Evolutionary conservation across 2,888 invertebrate species (phyloP).

Genomic region (Abrostola tripartita): DNA sequence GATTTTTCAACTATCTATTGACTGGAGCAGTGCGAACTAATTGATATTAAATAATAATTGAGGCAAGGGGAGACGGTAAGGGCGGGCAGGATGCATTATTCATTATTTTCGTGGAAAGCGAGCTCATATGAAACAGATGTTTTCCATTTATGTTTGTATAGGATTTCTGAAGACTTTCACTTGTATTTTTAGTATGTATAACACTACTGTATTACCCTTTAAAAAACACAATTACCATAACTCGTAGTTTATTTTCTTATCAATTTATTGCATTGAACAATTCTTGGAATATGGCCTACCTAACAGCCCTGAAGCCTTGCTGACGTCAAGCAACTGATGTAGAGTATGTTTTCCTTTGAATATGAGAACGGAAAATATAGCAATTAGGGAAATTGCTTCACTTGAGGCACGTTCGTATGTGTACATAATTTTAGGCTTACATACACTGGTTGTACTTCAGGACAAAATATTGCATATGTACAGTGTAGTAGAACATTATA

Average conservation of each 20-base stretch:
- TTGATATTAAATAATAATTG: slow-evolving; percentile 78
- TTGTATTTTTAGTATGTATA: slow-evolving; percentile 19
- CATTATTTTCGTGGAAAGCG: slow-evolving; percentile 56
- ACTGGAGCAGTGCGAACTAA: slow-evolving; percentile 62
- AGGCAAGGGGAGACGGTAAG: slow-evolving; percentile 61
- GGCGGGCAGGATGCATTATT: slow-evolving; percentile 60
- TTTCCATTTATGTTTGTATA: slow-evolving; percentile 48
- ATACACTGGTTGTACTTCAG: not conserved
- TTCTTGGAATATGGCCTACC: not conserved
- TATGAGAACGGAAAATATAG: slow-evolving; percentile 31
- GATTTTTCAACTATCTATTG: slow-evolving; percentile 53
- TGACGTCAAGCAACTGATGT: slow-evolving; percentile 35
- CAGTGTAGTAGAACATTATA: too few relatives aligned
- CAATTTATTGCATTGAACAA: not conserved
- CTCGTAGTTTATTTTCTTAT: not conserved
- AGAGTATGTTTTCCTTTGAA: slow-evolving; percentile 22
- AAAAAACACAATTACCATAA: not conserved
- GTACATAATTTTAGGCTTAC: slow-evolving; percentile 1
- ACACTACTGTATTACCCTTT: not conserved
- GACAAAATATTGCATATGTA: too few relatives aligned
- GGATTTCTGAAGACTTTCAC: not conserved
- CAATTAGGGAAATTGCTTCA: slow-evolving; percentile 44
- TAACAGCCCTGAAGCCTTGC: slow-evolving; percentile 24
- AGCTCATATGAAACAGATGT: slow-evolving; percentile 59
- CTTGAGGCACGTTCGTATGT: slow-evolving; percentile 6